Evolutionary conservation across 2,888 invertebrate species (phyloP), one percentile per base, ranked within the genome.

Genomic region (Bellardia pandia): DNA sequence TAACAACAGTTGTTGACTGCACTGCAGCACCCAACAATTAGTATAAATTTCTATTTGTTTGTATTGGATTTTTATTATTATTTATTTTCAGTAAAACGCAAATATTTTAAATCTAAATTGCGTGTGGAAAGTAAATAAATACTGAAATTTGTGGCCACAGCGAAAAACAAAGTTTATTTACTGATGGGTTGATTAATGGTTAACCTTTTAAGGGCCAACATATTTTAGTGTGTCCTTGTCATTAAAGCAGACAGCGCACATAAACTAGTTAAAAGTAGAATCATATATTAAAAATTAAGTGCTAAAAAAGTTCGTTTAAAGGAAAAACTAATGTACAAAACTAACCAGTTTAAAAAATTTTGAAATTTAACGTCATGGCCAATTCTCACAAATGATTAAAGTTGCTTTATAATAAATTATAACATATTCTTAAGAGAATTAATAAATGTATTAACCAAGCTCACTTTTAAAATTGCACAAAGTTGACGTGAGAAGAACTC

Each of bases 51-150:
- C n/a, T 30, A 23, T 75, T 66, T 75, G 30, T 37, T 74, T 75
- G n/a, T 72, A 66, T 62, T 60, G 72, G 68, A 9, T 53, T 60
- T 69, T 64, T 40, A 16, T 23, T 71, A 71, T 72, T 58, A 45
- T 45, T 8, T 33, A 48, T 42, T 66, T 42, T 60, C 3, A 51
- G 13, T 78, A 78, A 74, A 84, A 78, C 78, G 72, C 37, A 69
- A 85, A 75, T 80, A 56, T 85, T 79, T 75, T 62, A 62, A 80
- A 62, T 33, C 14, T 5, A 85, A 79, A 80, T 85, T 80, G 85
- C 85, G 75, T 85, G 85, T 76, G 62, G 56, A 85, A 80, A 53
- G 79, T 69, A 74, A 85, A 85, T 85, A 79, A 85, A 80, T 56
- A 78, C 69, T 45, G 51, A 48, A 62, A 75, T 60, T 80, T 80